Percentiles rank a stretch among this genome's conserved stretches.
These are phyloP conservation scores for Scalopus aquaticus DNA, from an alignment of 2,113 vertebrate species.

Conservation along the genomic window DNA sequence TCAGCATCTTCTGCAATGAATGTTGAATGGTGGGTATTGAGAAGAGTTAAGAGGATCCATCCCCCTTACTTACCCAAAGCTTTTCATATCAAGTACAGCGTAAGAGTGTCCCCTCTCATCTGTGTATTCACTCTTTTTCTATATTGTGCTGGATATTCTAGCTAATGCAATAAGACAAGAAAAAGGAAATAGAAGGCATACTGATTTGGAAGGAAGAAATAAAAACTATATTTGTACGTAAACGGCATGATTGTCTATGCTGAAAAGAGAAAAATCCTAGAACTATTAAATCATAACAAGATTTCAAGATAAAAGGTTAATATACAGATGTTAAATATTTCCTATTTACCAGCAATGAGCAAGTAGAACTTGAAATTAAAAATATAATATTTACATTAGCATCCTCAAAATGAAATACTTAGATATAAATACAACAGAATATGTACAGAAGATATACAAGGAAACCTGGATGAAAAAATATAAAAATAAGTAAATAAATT, in stretches of 20 bases:
- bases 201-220: neutral
- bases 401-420: neutral
- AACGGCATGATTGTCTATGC: neutral
- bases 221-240: neutral
- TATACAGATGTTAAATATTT: neutral
- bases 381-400: neutral
- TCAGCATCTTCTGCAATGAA: neutral
- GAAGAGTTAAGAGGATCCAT: neutral
- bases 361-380: neutral
- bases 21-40: neutral
- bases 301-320: neutral
- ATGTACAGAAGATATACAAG: neutral
- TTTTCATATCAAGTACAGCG: neutral
- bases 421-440: neutral
- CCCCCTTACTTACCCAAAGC: neutral
- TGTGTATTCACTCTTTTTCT: neutral
- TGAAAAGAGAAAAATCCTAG: neutral
- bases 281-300: neutral
- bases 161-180: neutral
- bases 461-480: neutral
- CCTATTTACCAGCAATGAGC: neutral
- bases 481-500: neutral
- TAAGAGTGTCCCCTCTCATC: neutral
- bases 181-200: neutral
- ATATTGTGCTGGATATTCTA: neutral